Percentiles rank a stretch among this genome's conserved stretches.
phyloP scores from a whole-genome alignment of 2,797 vertebrate species.

The Spinus olivaceus region DNA sequence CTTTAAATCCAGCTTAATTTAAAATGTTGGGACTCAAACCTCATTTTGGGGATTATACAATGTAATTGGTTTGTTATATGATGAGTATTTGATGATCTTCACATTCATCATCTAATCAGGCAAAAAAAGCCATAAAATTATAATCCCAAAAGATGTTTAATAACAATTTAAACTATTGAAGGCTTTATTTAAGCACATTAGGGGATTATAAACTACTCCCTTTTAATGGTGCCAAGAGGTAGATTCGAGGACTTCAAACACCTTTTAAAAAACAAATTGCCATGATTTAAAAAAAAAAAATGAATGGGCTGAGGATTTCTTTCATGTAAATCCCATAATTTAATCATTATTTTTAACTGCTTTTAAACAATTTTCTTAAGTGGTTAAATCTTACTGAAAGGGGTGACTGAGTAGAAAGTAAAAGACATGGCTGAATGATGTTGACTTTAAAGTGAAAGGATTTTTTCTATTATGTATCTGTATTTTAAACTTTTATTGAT shows the following conservation, averaged over 20 bases:
- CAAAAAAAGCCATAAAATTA: conserved; percentile 58
- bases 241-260: conserved; percentile 59
- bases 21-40: conserved; percentile 32
- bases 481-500: conserved; percentile 15
- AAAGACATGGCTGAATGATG: conserved; percentile 12
- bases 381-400: conserved; percentile 56
- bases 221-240: conserved; percentile 60
- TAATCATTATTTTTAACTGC: conserved; percentile 62
- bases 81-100: conserved; percentile 69
- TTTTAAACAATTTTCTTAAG: conserved; percentile 65
- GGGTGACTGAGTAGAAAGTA: conserved; percentile 18
- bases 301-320: conserved; percentile 40
- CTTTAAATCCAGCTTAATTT: conserved; percentile 37
- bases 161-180: conserved; percentile 59
- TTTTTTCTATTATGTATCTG: neutral
- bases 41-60: conserved; percentile 57
- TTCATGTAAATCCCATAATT: conserved; percentile 64
- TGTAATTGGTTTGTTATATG: conserved; percentile 62
- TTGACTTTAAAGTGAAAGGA: neutral
- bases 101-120: conserved; percentile 60
- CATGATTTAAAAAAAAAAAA: conserved; percentile 42
- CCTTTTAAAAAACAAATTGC: conserved; percentile 70
- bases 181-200: conserved; percentile 71
- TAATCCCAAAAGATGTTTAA: conserved; percentile 66
- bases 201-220: conserved; percentile 59